phyloP scores from a whole-genome alignment of 2,888 invertebrate species.

The Epsilonema sp. region DNA sequence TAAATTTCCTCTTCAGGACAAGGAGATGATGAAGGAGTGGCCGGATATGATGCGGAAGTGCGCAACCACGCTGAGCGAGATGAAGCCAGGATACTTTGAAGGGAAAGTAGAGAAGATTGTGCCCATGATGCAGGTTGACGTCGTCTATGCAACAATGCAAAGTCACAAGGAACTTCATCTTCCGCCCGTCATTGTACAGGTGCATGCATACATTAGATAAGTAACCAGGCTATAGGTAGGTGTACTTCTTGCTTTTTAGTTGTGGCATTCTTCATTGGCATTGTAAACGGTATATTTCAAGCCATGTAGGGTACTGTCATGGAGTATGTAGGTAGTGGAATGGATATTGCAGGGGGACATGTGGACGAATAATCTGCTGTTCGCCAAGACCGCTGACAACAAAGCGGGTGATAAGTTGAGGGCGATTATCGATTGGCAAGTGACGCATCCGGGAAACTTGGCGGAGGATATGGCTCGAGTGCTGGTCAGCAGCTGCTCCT shows the following conservation, averaged over 20 bases:
- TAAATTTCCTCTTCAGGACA: not conserved
- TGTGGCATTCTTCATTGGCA: not conserved
- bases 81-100: not conserved
- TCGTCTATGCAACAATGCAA: not conserved
- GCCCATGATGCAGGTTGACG: not conserved
- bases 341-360: not conserved
- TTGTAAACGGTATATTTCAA: no score
- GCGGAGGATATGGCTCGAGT: not conserved
- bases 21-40: slow-evolving; percentile 1
- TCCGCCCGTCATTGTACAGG: not conserved
- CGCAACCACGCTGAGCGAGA: not conserved
- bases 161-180: not conserved
- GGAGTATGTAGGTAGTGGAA: no score
- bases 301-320: no score
- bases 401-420: not conserved
- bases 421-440: not conserved
- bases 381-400: not conserved
- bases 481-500: not conserved
- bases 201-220: no score
- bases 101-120: not conserved
- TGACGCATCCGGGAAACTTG: not conserved
- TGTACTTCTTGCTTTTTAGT: no score
- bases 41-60: not conserved
- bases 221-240: no score
- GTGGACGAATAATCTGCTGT: not conserved